Evolutionary conservation across 1,140 invertebrate species (phyloP).

Genomic region (Aleiodes sp.): DNA sequence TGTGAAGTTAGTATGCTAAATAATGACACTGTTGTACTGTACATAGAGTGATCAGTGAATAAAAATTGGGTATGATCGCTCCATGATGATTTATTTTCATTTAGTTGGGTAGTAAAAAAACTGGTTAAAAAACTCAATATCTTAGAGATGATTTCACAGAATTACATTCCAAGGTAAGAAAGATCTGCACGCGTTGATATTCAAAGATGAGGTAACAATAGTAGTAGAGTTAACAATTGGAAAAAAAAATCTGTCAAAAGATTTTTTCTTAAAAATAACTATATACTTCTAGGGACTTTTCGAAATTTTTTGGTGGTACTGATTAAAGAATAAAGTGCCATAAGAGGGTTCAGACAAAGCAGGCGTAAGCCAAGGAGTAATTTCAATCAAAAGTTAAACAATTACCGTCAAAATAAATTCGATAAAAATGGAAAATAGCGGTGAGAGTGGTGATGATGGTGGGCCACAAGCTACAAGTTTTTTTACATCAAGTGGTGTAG

Average conservation of each 20-base stretch:
- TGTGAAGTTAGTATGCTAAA: neutral
- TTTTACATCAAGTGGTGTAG: constrained; percentile 55
- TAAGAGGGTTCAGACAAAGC: no score
- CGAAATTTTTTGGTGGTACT: no score
- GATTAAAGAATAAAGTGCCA: no score
- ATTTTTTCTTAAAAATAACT: no score
- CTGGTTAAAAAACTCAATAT: neutral
- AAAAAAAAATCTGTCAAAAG: no score
- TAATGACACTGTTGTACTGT: constrained; percentile 22
- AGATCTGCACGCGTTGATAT: no score
- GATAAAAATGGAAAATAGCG: constrained; percentile 65
- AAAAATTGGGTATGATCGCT: constrained; percentile 11
- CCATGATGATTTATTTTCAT: neutral
- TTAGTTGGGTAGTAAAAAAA: neutral
- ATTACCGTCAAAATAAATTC: neutral
- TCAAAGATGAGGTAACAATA: no score
- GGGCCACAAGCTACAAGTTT: constrained; percentile 57
- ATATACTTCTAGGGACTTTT: no score
- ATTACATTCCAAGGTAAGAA: no score
- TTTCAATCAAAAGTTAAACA: neutral
- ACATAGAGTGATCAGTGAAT: constrained; percentile 31
- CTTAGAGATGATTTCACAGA: no score
- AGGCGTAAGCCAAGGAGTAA: neutral
- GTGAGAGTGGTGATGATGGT: constrained; percentile 66
- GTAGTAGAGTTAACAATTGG: no score